phyloP scores from a whole-genome alignment of 1,140 invertebrate genomes.

The Panagrolaimus sp. region DNA sequence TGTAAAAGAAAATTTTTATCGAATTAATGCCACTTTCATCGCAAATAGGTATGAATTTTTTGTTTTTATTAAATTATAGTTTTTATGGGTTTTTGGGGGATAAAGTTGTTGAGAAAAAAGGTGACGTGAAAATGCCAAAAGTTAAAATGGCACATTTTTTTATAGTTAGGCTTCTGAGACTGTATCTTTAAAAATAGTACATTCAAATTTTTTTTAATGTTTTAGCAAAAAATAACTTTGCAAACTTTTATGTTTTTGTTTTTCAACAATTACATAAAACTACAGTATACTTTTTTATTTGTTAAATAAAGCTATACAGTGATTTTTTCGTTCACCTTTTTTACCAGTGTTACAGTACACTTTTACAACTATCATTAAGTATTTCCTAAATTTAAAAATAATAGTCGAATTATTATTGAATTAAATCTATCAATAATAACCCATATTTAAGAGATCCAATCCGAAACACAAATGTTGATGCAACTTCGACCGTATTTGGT shows the following conservation, averaged over 20 bases:
- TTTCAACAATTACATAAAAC: no score
- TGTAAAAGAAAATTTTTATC: conserved; percentile 45
- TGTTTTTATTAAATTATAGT: background rate
- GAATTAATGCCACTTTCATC: conserved; percentile 58
- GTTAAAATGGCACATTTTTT: no score
- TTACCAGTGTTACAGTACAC: background rate
- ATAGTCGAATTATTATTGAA: background rate
- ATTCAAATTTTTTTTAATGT: no score
- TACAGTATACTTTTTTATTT: no score
- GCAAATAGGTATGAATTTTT: conserved; percentile 43
- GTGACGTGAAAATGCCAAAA: no score
- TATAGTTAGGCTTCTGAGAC: no score
- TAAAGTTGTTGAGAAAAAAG: background rate
- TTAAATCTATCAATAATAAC: conserved; percentile 14
- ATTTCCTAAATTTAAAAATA: no score
- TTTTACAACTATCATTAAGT: conserved; percentile 10
- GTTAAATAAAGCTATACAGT: no score
- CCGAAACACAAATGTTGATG: conserved; percentile 55
- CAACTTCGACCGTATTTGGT: conserved; percentile 54
- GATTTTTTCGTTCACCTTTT: no score
- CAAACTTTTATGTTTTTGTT: no score
- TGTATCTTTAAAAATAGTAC: no score
- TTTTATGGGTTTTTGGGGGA: background rate
- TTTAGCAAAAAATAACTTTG: no score
- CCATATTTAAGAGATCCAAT: conserved; percentile 52